Base-by-base conservation (phyloP, 2,797 vertebrate species). In the Sebastolobus altivelis region DNA sequence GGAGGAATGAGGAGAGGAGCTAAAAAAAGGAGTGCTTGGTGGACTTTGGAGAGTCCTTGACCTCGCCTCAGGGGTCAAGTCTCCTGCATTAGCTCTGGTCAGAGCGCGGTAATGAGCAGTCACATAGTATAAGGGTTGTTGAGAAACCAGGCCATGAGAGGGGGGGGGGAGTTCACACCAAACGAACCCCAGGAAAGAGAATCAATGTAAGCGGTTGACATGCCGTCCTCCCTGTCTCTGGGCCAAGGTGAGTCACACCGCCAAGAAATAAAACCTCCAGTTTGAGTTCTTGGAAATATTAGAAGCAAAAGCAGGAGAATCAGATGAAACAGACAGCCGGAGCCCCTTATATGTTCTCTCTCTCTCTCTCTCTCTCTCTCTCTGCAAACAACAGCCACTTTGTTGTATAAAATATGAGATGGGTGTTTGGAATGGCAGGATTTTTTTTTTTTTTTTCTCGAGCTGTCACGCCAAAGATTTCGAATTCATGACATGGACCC, bases 321-420 rank as follows among this genome's bases (percentile, higher is more conserved):
- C 20, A 75, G 62, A 84, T 4, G 14, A 67, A 79, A 79, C 9
- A 61, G 63, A 38, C 20, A 73, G 38, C 18, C 31, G 3, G 27
- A 72, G 71, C 33, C 35, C 2, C 25, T 49, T 43, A 33, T 37
- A 59, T 79, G 31, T 79, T 79, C 60, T 49, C 46, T 20, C 46
- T 49, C 46, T 46, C 11, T 52, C n/a, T 58, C 27, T 22, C 3
- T 72, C 38, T 79, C 43, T 71, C 72, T 71, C 49, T 12, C 52
- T 72, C 65, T 80, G 74, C 59, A 85, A 88, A 89, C 84, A 88
- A 85, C 72, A 83, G 59, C 25, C 55, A 86, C 90, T 90, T 89
- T 93, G 91, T 93, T 93, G 89, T 89, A 90, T 92, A 90, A 92
- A 94, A 91, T 91, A 93, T 90, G 87, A 93, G 91, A 79, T 71